A percentile compares a stretch with the other conserved stretches of the same genome.
Conservation (phyloP, 2,797 vertebrate genomes). For the Hylomyscus alleni region DNA sequence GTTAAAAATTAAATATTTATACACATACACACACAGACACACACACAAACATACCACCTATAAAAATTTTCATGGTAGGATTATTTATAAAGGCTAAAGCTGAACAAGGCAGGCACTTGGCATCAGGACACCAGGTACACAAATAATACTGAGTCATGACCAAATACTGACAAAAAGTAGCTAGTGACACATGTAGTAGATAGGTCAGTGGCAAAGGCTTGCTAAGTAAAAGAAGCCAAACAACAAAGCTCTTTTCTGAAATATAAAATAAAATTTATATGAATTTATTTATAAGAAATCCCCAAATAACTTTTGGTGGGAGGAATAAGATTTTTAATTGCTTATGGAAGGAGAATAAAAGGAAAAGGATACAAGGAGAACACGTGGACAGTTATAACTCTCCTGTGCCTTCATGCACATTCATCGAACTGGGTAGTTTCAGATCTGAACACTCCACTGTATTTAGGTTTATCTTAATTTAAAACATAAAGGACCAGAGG, state of each 20-base stretch:
- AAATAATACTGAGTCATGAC: background rate
- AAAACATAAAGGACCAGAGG: background rate
- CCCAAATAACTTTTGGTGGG: background rate
- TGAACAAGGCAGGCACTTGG: background rate
- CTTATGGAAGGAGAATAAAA: background rate
- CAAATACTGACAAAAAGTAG: background rate
- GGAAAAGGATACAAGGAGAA: background rate
- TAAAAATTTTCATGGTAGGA: conserved; percentile 17
- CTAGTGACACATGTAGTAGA: background rate
- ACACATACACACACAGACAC: background rate
- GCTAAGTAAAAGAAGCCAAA: conserved; percentile 8
- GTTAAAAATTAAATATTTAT: conserved; percentile 46
- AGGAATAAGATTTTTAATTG: background rate
- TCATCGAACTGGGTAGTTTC: background rate
- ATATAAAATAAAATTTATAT: background rate
- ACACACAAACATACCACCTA: background rate
- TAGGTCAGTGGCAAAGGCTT: background rate
- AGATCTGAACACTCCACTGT: background rate
- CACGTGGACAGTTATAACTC: background rate
- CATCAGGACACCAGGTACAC: background rate
- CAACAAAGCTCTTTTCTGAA: background rate
- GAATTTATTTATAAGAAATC: background rate
- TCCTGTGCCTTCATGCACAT: background rate
- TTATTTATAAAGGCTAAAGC: conserved; percentile 20
- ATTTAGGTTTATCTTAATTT: background rate